Conservation (phyloP, 2,888 invertebrate species). For the Brenthis daphne region DNA sequence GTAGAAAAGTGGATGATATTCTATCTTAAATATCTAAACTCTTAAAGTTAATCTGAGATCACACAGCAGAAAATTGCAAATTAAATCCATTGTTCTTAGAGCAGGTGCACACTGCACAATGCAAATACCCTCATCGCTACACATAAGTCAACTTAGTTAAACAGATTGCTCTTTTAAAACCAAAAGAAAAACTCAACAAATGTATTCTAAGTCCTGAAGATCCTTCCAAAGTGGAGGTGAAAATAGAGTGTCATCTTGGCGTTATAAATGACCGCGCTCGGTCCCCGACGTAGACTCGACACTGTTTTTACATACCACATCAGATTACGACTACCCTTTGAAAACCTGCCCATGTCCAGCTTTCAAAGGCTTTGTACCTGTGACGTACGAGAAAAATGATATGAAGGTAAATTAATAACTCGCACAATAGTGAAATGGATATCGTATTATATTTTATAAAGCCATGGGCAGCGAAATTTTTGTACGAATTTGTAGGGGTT, state of each 20-base stretch:
- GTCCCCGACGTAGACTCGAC: constrained; percentile 52
- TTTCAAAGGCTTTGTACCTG: constrained; percentile 42
- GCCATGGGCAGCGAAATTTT: constrained; percentile 2
- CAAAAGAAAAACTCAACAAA: constrained; percentile 22
- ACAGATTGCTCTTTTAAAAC: constrained; percentile 27
- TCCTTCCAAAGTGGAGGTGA: not conserved
- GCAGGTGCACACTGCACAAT: constrained; percentile 10
- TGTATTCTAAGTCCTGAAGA: constrained; percentile 8
- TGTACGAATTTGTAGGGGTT: constrained; percentile 5
- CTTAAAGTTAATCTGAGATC: not conserved
- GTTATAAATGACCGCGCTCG: constrained; percentile 74
- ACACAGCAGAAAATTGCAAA: constrained; percentile 7
- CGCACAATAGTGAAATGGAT: constrained; percentile 28
- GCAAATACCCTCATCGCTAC: constrained; percentile 8
- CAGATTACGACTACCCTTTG: constrained; percentile 34
- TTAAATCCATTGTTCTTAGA: constrained; percentile 5
- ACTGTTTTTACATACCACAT: constrained; percentile 65
- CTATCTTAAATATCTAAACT: not conserved
- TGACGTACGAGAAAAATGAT: constrained; percentile 45
- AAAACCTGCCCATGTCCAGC: constrained; percentile 40
- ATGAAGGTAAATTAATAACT: constrained; percentile 42
- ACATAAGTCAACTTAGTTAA: constrained; percentile 18
- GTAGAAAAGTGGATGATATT: not conserved
- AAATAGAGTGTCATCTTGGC: constrained; percentile 76
- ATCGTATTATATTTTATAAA: constrained; percentile 14